Evolutionary conservation across 2,113 vertebrate genomes (phyloP).

Genomic region (Charina bottae): DNA sequence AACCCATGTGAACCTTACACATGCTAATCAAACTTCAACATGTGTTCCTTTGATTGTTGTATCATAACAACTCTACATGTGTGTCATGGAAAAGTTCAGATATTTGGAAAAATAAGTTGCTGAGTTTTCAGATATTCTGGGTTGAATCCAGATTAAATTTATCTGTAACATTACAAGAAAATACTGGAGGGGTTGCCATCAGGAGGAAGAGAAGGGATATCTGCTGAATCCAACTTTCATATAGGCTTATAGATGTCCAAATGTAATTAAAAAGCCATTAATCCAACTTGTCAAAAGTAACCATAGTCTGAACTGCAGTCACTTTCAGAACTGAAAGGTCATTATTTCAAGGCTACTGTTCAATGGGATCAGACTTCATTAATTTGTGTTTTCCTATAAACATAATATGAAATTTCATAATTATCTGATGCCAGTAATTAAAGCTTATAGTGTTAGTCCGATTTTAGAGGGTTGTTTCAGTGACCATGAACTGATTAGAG

Average conservation of each 20-base stretch:
- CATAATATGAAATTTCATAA: constrained; percentile 39
- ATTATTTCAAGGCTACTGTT: constrained; percentile 23
- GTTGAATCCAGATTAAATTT: no score
- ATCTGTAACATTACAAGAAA: not conserved
- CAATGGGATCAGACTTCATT: constrained; percentile 24
- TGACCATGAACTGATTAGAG: constrained; percentile 14
- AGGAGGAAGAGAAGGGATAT: not conserved
- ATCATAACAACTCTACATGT: no score
- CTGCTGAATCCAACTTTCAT: constrained; percentile 7
- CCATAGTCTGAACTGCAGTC: not conserved
- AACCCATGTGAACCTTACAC: not conserved
- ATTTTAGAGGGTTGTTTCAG: constrained; percentile 29
- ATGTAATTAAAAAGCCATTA: not conserved
- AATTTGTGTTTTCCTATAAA: not conserved
- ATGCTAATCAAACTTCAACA: not conserved
- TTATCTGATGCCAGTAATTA: constrained; percentile 26
- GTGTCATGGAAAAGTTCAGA: not conserved
- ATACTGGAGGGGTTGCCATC: not conserved
- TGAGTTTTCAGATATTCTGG: not conserved
- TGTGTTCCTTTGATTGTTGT: not conserved
- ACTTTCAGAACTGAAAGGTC: not conserved
- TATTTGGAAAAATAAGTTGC: not conserved
- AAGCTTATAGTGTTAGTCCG: constrained; percentile 28
- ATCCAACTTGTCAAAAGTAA: constrained; percentile 29
- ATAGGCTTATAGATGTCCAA: constrained; percentile 10